These are phyloP conservation scores for Caenorhabditis sp. DNA, from an alignment of 2,888 invertebrate species.

Conservation along the genomic window DNA sequence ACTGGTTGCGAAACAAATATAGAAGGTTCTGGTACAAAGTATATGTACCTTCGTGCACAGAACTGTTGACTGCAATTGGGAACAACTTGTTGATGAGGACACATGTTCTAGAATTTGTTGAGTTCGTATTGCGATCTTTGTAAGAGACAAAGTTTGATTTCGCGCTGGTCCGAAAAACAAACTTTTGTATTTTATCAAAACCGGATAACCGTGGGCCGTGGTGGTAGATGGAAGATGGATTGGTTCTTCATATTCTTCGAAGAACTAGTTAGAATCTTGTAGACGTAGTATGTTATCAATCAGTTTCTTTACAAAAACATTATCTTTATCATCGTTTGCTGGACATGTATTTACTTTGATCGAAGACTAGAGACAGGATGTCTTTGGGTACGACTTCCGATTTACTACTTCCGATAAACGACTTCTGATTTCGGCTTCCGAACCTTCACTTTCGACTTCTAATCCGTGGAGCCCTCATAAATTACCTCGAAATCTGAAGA, in stretches of 20 bases:
- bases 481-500: too few species aligned
- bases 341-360: too few species aligned
- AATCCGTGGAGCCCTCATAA: too few species aligned
- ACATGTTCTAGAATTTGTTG: constrained; percentile 2
- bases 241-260: background rate
- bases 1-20: constrained; percentile 14
- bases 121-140: background rate
- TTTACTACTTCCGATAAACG: too few species aligned
- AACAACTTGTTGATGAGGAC: background rate
- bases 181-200: constrained; percentile 12
- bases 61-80: background rate
- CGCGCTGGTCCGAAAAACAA: background rate
- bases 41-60: constrained; percentile 11
- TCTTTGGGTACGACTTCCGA: too few species aligned
- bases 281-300: constrained; percentile 6
- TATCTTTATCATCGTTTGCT: background rate
- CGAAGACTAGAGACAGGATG: background rate
- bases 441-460: too few species aligned
- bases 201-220: constrained; percentile 11
- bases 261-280: background rate
- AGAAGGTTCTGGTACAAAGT: constrained; percentile 30
- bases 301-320: background rate
- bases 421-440: too few species aligned
- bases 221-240: constrained; percentile 1
- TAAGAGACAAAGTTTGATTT: constrained; percentile 9